Conservation (phyloP, 2,113 vertebrate species). For the Dromiciops gliroides region DNA sequence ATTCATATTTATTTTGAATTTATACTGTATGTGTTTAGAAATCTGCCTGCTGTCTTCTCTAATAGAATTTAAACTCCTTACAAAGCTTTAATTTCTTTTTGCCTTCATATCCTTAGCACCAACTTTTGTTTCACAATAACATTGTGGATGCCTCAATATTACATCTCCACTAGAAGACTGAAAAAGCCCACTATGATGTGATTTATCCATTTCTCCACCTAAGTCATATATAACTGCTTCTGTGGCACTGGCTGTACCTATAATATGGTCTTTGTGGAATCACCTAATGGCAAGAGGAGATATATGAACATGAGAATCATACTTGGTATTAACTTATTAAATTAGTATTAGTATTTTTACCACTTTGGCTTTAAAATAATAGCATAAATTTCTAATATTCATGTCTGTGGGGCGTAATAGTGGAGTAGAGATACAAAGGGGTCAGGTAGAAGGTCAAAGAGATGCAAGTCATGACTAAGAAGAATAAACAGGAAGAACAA, state of each 20-base stretch:
- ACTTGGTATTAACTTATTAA: background rate
- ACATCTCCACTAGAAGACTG: background rate
- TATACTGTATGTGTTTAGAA: background rate
- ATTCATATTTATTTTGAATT: background rate
- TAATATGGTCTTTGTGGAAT: background rate
- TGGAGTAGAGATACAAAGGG: no score
- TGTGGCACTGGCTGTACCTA: background rate
- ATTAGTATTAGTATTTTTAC: background rate
- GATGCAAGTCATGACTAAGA: background rate
- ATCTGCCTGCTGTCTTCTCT: background rate
- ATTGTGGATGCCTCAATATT: background rate
- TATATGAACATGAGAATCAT: background rate
- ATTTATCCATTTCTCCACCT: background rate
- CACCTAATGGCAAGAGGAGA: background rate
- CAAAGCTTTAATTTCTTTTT: background rate
- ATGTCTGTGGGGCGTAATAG: background rate
- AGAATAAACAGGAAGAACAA: background rate
- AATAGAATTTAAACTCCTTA: background rate
- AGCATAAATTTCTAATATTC: background rate
- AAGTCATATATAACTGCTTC: background rate
- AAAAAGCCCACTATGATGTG: background rate
- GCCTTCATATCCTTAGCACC: background rate
- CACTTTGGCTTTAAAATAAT: background rate
- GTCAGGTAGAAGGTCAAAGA: background rate
- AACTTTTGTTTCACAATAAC: background rate